Evolutionary conservation across 2,797 vertebrate species (phyloP).

Genomic region (Remorina albescens): DNA sequence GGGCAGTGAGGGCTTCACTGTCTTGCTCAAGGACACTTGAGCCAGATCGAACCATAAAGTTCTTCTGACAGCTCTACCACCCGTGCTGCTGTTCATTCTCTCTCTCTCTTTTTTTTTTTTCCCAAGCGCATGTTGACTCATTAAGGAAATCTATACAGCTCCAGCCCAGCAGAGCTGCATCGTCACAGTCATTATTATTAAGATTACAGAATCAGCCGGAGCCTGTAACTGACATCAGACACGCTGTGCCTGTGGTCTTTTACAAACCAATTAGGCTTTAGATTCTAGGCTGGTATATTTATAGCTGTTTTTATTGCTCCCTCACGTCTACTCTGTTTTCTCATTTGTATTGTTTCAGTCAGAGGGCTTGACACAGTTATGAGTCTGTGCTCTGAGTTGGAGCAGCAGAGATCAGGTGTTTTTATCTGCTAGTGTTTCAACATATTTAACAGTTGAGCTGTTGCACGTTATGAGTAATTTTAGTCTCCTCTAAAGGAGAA

Average conservation of each 20-base stretch:
- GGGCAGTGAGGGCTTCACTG: too few species aligned
- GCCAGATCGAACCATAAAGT: too few species aligned
- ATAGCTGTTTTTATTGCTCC: not conserved
- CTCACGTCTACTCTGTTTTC: not conserved
- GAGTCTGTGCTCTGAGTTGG: not conserved
- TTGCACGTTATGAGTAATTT: not conserved
- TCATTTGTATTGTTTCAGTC: not conserved
- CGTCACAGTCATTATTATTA: not conserved
- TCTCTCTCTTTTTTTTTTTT: not conserved
- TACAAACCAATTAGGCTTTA: not conserved
- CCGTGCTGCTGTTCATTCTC: too few species aligned
- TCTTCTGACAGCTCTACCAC: too few species aligned
- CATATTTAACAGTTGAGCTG: not conserved
- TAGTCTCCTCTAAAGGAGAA: not conserved
- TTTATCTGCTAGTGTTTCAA: not conserved
- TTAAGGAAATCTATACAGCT: not conserved
- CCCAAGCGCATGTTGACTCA: not conserved
- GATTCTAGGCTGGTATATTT: not conserved
- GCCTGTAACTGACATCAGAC: not conserved
- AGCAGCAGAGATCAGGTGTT: not conserved
- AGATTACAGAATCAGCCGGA: not conserved
- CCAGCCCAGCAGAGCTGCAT: not conserved
- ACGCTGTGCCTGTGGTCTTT: not conserved
- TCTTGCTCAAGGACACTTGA: too few species aligned
- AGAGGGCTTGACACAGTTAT: not conserved